Conservation (phyloP, 2,888 invertebrate genomes). For the Athalia cordata region DNA sequence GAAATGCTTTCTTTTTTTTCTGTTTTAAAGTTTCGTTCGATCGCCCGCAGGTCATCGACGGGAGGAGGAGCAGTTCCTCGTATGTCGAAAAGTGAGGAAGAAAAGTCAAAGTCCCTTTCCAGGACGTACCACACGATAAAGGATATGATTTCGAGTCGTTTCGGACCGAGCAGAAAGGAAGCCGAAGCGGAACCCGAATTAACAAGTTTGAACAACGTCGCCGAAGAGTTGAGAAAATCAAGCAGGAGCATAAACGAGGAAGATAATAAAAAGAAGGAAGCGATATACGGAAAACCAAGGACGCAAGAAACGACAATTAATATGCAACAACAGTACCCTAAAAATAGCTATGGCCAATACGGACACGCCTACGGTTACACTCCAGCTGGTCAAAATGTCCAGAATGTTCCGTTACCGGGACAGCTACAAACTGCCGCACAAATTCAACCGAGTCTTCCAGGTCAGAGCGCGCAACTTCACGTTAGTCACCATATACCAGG, state of each 20-base stretch:
- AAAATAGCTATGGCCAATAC: slow-evolving; percentile 66
- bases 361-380: slow-evolving; percentile 66
- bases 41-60: slow-evolving; percentile 59
- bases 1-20: neutral
- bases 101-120: slow-evolving; percentile 79
- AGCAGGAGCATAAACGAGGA: slow-evolving; percentile 67
- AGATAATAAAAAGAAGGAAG: slow-evolving; percentile 72
- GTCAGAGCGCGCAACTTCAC: slow-evolving; percentile 70
- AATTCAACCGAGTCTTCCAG: slow-evolving; percentile 67
- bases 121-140: slow-evolving; percentile 89
- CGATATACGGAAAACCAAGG: slow-evolving; percentile 79
- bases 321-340: slow-evolving; percentile 66
- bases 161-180: slow-evolving; percentile 79
- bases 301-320: slow-evolving; percentile 62
- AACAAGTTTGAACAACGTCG: slow-evolving; percentile 78
- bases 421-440: slow-evolving; percentile 64
- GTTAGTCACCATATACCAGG: slow-evolving; percentile 69
- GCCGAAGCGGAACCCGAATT: slow-evolving; percentile 72
- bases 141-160: slow-evolving; percentile 88
- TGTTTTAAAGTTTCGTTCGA: too few species aligned
- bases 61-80: slow-evolving; percentile 61
- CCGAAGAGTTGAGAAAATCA: slow-evolving; percentile 77
- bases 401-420: slow-evolving; percentile 67
- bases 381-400: slow-evolving; percentile 50
- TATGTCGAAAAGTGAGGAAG: slow-evolving; percentile 64